Percentiles rank a stretch among this genome's conserved stretches.
These are phyloP conservation scores for Camelus dromedarius DNA, from an alignment of 2,113 vertebrate species.

Conservation along the genomic window DNA sequence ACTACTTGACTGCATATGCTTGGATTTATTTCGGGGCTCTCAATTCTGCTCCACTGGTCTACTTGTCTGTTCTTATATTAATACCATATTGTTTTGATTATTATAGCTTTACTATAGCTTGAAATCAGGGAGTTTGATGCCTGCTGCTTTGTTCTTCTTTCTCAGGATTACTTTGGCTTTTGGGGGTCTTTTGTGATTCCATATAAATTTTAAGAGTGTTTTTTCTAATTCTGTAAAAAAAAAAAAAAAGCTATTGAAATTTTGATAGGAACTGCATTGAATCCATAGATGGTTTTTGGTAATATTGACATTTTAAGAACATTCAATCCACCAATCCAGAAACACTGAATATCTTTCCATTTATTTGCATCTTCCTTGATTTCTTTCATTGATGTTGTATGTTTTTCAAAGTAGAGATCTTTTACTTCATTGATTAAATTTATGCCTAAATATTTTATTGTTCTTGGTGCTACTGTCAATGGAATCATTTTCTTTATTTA, in stretches of 20 bases:
- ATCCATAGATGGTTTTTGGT: not conserved
- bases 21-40: not conserved
- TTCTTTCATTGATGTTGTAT: not conserved
- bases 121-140: not conserved
- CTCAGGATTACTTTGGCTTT: not conserved
- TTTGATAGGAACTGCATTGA: not conserved
- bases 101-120: not conserved
- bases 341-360: not conserved
- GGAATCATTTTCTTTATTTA: too few species aligned
- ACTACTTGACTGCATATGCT: not conserved
- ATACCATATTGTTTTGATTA: not conserved
- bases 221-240: not conserved
- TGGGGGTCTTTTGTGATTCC: not conserved
- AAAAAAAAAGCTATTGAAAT: not conserved
- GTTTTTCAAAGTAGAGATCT: too few species aligned
- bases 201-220: not conserved
- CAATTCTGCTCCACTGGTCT: not conserved
- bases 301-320: not conserved
- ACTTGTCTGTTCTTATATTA: not conserved
- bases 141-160: not conserved
- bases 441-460: too few species aligned
- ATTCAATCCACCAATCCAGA: not conserved
- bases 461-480: too few species aligned
- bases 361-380: not conserved
- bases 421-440: too few species aligned